Evolutionary conservation across 2,113 vertebrate genomes (phyloP).

Genomic region (Emberiza fucata): DNA sequence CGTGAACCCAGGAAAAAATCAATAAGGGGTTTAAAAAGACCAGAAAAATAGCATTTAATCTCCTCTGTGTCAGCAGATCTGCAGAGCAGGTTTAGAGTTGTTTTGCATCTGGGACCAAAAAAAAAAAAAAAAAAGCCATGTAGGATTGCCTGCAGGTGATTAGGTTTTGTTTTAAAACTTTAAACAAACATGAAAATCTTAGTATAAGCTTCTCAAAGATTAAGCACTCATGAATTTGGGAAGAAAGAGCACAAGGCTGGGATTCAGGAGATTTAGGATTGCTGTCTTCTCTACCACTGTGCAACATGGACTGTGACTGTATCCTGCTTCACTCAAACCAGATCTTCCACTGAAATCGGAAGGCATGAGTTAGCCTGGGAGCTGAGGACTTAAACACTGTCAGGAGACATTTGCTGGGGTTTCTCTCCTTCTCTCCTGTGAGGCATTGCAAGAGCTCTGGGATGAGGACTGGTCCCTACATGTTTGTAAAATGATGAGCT

Average conservation of each 20-base stretch:
- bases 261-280: background rate
- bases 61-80: background rate
- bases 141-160: background rate
- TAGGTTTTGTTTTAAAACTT: background rate
- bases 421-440: background rate
- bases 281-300: background rate
- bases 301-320: background rate
- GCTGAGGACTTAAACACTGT: background rate
- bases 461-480: accelerated
- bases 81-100: background rate
- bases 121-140: background rate
- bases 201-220: background rate
- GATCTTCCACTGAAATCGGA: background rate
- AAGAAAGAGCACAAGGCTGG: background rate
- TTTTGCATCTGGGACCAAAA: background rate
- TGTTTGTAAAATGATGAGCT: background rate
- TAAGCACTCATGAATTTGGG: background rate
- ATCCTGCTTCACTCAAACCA: background rate
- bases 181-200: background rate
- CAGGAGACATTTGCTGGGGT: background rate
- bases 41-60: background rate
- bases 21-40: background rate
- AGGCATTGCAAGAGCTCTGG: background rate
- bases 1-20: background rate
- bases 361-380: background rate